A percentile compares a stretch with the other conserved stretches of the same genome.
Evolutionary conservation across 2,888 invertebrate genomes (phyloP).

Genomic region (Pachycephus smyrnensis): DNA sequence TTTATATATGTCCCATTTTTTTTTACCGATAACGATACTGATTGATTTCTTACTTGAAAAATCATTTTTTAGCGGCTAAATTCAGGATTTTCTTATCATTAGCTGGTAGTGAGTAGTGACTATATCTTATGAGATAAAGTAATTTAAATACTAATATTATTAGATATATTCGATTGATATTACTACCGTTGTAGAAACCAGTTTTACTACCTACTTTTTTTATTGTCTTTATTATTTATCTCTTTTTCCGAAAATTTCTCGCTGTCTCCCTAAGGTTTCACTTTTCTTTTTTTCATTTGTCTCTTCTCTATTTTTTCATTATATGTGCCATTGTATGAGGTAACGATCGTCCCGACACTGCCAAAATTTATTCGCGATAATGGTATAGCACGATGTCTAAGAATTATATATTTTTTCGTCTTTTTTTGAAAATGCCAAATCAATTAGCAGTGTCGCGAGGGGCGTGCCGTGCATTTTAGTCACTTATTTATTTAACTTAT

Average conservation of each 20-base stretch:
- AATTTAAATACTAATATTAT: slow-evolving; percentile 36
- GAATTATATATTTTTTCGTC: too few species aligned
- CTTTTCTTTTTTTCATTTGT: neutral
- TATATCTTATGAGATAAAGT: slow-evolving; percentile 39
- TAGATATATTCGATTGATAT: slow-evolving; percentile 35
- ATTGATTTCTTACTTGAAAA: too few species aligned
- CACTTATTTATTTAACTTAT: slow-evolving; percentile 29
- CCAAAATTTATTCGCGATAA: too few species aligned
- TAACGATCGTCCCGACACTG: too few species aligned
- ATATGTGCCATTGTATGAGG: slow-evolving; percentile 22
- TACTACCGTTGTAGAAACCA: slow-evolving; percentile 26
- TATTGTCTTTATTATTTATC: slow-evolving; percentile 22
- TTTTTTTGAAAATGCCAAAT: slow-evolving; percentile 4
- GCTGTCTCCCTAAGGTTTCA: slow-evolving; percentile 7
- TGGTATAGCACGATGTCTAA: too few species aligned
- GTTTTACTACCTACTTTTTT: slow-evolving; percentile 16
- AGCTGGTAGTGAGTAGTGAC: slow-evolving; percentile 37
- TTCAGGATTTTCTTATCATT: slow-evolving; percentile 18
- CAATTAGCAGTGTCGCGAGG: neutral
- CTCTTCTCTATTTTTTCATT: neutral
- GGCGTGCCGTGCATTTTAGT: slow-evolving; percentile 28
- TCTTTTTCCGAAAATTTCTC: slow-evolving; percentile 1
- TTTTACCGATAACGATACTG: too few species aligned
- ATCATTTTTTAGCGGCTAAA: too few species aligned
- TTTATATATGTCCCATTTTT: too few species aligned